These are phyloP conservation scores for Sciurus vulgaris DNA, from an alignment of 2,797 vertebrate species.

Conservation along the genomic window DNA sequence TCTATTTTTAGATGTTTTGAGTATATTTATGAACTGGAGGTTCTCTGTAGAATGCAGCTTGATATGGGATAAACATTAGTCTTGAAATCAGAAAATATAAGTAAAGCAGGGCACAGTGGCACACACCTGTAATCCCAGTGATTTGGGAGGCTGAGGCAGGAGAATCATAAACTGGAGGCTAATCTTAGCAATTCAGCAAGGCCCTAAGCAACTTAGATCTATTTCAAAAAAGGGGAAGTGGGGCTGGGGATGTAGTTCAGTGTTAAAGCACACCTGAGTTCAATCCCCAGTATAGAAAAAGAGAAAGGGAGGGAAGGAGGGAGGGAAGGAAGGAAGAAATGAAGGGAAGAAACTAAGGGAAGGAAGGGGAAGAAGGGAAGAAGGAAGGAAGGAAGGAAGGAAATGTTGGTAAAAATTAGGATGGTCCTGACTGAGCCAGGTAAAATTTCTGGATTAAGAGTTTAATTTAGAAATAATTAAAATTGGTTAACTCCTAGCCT, in stretches of 20 bases:
- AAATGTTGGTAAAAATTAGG: background rate
- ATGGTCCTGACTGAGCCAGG: background rate
- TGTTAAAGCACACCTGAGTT: background rate
- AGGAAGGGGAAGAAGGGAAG: no score
- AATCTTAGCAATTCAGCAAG: background rate
- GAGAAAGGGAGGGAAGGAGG: no score
- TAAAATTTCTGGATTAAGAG: background rate
- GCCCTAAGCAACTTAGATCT: background rate
- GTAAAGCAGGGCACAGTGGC: background rate
- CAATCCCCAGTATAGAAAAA: background rate
- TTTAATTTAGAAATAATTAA: conserved; percentile 51
- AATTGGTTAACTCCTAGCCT: background rate
- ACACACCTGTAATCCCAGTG: background rate
- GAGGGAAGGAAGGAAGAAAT: no score
- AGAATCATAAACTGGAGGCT: background rate
- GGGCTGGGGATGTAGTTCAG: background rate
- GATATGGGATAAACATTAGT: background rate
- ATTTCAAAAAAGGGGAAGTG: accelerated
- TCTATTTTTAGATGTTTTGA: background rate
- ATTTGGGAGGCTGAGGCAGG: background rate
- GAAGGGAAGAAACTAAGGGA: no score
- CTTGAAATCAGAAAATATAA: background rate
- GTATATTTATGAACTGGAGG: background rate
- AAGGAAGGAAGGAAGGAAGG: no score
- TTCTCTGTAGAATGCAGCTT: background rate